Percentiles rank a stretch among this genome's conserved stretches.
Conservation (phyloP, 1,140 invertebrate genomes). For the Apis dorsata region DNA sequence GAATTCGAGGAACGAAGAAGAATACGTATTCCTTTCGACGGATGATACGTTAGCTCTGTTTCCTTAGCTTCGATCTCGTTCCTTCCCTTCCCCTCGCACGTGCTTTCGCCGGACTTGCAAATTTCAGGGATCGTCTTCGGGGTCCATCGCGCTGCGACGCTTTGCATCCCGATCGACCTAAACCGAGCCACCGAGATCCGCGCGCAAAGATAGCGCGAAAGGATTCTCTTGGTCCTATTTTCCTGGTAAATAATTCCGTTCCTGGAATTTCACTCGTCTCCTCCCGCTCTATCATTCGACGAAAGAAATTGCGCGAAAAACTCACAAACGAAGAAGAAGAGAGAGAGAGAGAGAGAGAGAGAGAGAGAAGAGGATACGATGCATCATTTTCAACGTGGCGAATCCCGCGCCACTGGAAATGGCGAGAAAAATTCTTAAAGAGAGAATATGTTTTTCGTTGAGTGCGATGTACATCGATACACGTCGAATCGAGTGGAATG, state of each 20-base stretch:
- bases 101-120: conserved; percentile 73
- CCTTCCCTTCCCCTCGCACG: conserved; percentile 34
- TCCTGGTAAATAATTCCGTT: background rate
- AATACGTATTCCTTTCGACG: conserved; percentile 18
- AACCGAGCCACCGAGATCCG: conserved; percentile 60
- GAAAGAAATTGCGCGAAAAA: background rate
- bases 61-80: conserved; percentile 27
- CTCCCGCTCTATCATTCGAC: background rate
- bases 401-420: no score
- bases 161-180: conserved; percentile 48
- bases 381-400: no score
- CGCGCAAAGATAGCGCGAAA: conserved; percentile 61
- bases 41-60: conserved; percentile 10
- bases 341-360: no score
- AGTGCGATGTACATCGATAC: background rate
- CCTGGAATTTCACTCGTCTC: conserved; percentile 53
- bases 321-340: no score
- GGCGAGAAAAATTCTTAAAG: no score
- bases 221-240: background rate
- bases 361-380: no score
- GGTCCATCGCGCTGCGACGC: conserved; percentile 10
- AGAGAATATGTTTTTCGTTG: no score
- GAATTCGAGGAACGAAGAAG: background rate
- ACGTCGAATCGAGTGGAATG: no score
- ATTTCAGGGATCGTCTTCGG: conserved; percentile 63